Evolutionary conservation across 2,888 invertebrate genomes (phyloP).

Genomic region (Chrysodeixis includens): DNA sequence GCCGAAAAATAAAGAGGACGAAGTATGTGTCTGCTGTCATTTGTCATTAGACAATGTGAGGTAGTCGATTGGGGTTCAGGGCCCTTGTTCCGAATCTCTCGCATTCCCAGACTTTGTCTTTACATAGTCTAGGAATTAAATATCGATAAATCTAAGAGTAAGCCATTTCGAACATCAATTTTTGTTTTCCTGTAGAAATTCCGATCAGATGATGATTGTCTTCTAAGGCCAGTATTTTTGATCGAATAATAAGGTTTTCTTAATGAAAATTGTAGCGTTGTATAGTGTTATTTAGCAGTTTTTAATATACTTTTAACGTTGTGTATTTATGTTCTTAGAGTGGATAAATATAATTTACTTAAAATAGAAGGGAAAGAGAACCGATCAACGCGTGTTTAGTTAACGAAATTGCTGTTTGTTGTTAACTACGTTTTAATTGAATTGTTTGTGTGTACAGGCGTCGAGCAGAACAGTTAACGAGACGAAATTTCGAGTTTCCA

Average conservation of each 20-base stretch:
- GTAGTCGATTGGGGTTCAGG: not conserved
- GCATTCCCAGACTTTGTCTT: too few relatives aligned
- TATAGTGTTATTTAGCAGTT: too few relatives aligned
- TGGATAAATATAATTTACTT: conserved; percentile 13
- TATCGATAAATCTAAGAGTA: too few relatives aligned
- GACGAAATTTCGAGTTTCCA: conserved; percentile 36
- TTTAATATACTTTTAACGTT: too few relatives aligned
- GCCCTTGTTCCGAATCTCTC: too few relatives aligned
- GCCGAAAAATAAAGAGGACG: conserved; percentile 17
- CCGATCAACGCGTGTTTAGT: conserved; percentile 21
- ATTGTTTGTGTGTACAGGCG: conserved; percentile 30
- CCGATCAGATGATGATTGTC: too few relatives aligned
- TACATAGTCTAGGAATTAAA: too few relatives aligned
- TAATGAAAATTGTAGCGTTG: too few relatives aligned
- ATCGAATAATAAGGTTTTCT: too few relatives aligned
- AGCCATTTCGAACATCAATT: too few relatives aligned
- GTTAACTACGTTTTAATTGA: conserved; percentile 38
- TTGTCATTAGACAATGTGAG: not conserved
- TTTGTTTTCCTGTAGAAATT: too few relatives aligned
- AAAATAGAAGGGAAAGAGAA: not conserved
- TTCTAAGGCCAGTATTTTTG: too few relatives aligned
- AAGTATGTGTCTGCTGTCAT: conserved; percentile 1
- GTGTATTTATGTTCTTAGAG: not conserved
- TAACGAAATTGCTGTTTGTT: conserved; percentile 29
- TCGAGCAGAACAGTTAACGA: conserved; percentile 25